Conservation (phyloP, 2,797 vertebrate genomes). For the Scolopax bukidnonensis region DNA sequence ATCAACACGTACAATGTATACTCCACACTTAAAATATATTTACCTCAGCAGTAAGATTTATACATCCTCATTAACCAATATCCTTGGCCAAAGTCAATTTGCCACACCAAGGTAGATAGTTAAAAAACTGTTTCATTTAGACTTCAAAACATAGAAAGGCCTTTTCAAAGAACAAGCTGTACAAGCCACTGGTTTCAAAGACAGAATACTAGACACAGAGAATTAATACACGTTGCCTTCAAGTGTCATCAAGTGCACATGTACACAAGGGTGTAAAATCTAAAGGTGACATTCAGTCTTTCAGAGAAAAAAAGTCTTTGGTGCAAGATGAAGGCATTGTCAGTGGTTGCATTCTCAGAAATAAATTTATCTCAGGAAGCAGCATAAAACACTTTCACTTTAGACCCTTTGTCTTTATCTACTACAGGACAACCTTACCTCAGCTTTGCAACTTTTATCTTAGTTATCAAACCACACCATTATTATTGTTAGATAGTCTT, state of each 20-base stretch:
- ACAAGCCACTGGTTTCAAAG: background rate
- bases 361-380: background rate
- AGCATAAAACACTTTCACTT: background rate
- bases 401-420: background rate
- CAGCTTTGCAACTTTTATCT: background rate
- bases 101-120: background rate
- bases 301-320: background rate
- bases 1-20: background rate
- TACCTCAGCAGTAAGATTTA: background rate
- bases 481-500: background rate
- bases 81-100: background rate
- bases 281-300: background rate
- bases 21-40: background rate
- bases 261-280: background rate
- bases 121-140: background rate
- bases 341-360: background rate
- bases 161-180: background rate
- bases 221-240: background rate
- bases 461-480: background rate
- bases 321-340: too few relatives aligned
- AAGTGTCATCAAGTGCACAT: background rate
- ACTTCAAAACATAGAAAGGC: background rate
- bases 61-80: background rate
- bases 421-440: background rate
- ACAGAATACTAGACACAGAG: background rate